These are phyloP conservation scores for Furnarius figulus DNA, from an alignment of 2,113 vertebrate genomes.

Conservation along the genomic window DNA sequence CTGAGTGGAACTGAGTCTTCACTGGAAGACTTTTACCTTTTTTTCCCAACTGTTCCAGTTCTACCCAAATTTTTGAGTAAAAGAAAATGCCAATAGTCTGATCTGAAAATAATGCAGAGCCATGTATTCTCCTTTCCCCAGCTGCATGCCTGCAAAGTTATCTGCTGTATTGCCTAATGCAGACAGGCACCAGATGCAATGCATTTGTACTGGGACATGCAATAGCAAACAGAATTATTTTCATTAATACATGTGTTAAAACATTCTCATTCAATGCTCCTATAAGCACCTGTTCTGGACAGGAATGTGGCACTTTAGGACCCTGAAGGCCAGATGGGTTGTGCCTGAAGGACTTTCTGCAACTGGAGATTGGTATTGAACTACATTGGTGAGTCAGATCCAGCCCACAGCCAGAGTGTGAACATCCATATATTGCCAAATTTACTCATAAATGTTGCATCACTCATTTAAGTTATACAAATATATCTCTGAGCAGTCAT, in stretches of 20 bases:
- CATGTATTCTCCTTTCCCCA: not conserved
- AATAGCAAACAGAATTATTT: not conserved
- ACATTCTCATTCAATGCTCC: fast-evolving
- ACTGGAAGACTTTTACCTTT: not conserved
- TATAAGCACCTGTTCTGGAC: not conserved
- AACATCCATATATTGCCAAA: not conserved
- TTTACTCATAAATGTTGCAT: not conserved
- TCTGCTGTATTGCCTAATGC: not conserved
- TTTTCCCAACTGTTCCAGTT: not conserved
- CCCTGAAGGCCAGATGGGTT: not conserved
- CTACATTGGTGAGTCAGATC: not conserved
- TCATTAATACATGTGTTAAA: not conserved
- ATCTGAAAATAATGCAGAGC: not conserved
- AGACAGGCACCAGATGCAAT: not conserved
- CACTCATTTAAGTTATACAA: not conserved
- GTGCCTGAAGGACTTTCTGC: not conserved
- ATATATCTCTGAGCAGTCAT: not conserved
- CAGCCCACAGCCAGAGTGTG: not conserved
- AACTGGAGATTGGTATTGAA: not conserved
- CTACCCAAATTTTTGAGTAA: not conserved
- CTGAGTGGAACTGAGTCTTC: not conserved
- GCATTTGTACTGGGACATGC: fast-evolving
- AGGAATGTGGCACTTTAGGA: not conserved
- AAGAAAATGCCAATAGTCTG: not conserved
- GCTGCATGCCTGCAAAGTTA: not conserved